Conservation (phyloP, 2,113 vertebrate genomes). For the Aptenodytes patagonicus region DNA sequence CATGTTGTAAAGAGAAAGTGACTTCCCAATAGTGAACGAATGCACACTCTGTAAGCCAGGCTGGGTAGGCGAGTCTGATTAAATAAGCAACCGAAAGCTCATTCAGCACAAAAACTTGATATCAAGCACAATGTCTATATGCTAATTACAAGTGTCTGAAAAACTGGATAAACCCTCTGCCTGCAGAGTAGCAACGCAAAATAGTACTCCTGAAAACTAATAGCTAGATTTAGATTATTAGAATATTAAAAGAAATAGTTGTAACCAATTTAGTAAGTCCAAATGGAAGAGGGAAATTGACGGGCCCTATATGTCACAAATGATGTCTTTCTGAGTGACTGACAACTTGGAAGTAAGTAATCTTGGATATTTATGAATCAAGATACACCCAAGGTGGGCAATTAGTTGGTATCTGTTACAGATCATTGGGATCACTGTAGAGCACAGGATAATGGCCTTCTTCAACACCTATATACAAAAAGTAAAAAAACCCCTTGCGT, state of each 20-base stretch:
- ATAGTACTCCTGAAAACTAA: background rate
- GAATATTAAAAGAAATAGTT: background rate
- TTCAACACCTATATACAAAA: background rate
- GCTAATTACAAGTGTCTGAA: background rate
- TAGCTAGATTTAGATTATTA: background rate
- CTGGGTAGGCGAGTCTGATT: background rate
- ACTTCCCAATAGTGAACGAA: background rate
- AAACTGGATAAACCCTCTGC: background rate
- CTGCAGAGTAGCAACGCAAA: background rate
- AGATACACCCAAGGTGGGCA: background rate
- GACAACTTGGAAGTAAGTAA: background rate
- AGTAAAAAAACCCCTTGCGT: background rate
- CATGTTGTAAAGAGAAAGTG: background rate
- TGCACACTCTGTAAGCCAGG: background rate
- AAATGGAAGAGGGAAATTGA: background rate
- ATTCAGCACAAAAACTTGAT: background rate
- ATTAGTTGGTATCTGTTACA: background rate
- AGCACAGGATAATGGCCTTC: background rate
- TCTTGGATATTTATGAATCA: background rate
- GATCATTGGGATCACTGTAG: background rate
- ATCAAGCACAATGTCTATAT: background rate
- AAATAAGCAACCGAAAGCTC: background rate
- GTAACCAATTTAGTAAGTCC: background rate
- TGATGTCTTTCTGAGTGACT: background rate
- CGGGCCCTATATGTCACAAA: background rate